A percentile compares a stretch with the other conserved stretches of the same genome.
Conservation (phyloP, 2,113 vertebrate species). For the Pomatostomus ruficeps region DNA sequence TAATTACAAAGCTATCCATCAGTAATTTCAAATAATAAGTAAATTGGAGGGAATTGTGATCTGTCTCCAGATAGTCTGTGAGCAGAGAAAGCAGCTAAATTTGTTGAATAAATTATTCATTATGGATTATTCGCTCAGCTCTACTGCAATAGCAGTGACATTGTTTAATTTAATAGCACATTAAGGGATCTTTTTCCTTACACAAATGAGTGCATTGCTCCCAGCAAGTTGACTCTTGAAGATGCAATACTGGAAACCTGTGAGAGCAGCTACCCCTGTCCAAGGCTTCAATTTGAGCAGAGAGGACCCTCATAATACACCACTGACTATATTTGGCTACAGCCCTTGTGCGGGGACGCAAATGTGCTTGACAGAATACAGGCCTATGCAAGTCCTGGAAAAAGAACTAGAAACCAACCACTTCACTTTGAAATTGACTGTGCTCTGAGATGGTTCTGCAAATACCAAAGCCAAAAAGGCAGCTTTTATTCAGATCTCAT, state of each 20-base stretch:
- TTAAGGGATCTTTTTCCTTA: conserved; percentile 66
- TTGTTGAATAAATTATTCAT: conserved; percentile 72
- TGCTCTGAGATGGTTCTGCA: not conserved
- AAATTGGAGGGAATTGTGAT: conserved; percentile 70
- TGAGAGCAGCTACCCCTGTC: not conserved
- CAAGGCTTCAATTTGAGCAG: not conserved
- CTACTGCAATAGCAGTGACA: conserved; percentile 65
- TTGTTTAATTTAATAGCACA: conserved; percentile 71
- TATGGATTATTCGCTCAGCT: conserved; percentile 69
- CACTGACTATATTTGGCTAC: not conserved
- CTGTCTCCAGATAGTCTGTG: conserved; percentile 69
- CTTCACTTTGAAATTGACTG: not conserved
- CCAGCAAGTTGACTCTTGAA: conserved; percentile 59
- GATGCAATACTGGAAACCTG: conserved; percentile 29
- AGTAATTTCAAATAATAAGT: conserved; percentile 70
- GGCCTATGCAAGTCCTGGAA: not conserved
- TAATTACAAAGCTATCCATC: conserved; percentile 69
- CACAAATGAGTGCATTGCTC: conserved; percentile 65
- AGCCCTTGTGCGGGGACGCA: not conserved
- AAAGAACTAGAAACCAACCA: not conserved
- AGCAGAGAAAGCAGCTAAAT: conserved; percentile 70
- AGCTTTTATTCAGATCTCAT: not conserved
- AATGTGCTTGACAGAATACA: not conserved
- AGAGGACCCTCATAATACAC: not conserved
- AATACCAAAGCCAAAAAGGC: not conserved